phyloP scores from a whole-genome alignment of 2,888 invertebrate species.

The Campoplex nolae region DNA sequence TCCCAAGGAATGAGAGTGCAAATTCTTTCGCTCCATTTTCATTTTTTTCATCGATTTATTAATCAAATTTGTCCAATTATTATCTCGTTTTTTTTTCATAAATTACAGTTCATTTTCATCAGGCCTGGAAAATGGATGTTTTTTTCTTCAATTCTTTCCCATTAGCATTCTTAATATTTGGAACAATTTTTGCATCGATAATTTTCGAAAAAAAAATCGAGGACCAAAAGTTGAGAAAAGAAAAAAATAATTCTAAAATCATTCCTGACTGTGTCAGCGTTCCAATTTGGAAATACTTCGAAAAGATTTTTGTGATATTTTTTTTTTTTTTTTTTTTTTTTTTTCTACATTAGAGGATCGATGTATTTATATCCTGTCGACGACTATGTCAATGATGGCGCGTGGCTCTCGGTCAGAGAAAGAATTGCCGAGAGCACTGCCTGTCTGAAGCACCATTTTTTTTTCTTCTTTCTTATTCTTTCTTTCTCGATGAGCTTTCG shows the following conservation, averaged over 20 bases:
- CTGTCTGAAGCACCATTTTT: slow-evolving; percentile 9
- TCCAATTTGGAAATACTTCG: slow-evolving; percentile 52
- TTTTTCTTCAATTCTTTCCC: background rate
- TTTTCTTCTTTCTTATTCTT: slow-evolving; percentile 8
- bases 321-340: slow-evolving; percentile 41
- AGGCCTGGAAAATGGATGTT: background rate
- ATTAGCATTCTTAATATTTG: background rate
- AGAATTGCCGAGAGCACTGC: slow-evolving; percentile 22
- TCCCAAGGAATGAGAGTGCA: slow-evolving; percentile 10
- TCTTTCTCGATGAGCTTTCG: slow-evolving; percentile 28
- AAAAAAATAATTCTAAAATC: background rate
- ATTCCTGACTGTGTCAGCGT: slow-evolving; percentile 58
- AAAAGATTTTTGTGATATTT: background rate
- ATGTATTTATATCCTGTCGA: slow-evolving; percentile 60
- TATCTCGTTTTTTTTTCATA: background rate
- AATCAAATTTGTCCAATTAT: background rate
- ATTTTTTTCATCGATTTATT: background rate
- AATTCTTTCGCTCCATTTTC: background rate
- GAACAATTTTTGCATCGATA: background rate
- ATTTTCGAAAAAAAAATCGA: background rate
- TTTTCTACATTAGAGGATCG: slow-evolving; percentile 53
- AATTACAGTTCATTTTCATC: background rate
- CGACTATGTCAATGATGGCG: slow-evolving; percentile 67
- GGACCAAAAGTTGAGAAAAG: background rate
- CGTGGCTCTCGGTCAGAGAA: slow-evolving; percentile 63